Evolutionary conservation across 2,888 invertebrate species (phyloP).

Genomic region (Caenorhabditis imperialis): DNA sequence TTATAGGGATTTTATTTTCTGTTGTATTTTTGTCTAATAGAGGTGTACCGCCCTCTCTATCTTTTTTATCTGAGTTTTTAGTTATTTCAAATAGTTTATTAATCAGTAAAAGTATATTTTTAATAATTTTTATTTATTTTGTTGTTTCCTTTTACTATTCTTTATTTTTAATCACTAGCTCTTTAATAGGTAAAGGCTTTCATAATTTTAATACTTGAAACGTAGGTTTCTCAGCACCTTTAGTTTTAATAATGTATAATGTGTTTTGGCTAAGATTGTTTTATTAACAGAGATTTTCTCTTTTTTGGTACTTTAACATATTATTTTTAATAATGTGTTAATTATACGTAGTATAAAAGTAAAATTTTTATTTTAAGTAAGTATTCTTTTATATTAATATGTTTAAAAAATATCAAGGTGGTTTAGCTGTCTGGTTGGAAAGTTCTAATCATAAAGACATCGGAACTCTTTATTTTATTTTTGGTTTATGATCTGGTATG

Average conservation of each 20-base stretch:
- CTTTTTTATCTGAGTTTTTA: constrained; percentile 76
- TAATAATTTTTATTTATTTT: constrained; percentile 78
- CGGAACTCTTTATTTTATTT: constrained; percentile 84
- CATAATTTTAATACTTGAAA: constrained; percentile 60
- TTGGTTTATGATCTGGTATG: constrained; percentile 83
- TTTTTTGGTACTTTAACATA: constrained; percentile 33
- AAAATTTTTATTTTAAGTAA: constrained; percentile 39
- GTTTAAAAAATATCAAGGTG: constrained; percentile 68
- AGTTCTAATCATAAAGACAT: constrained; percentile 84
- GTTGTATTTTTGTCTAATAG: constrained; percentile 64
- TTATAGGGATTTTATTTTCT: constrained; percentile 63
- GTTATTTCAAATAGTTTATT: constrained; percentile 76
- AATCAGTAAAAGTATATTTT: constrained; percentile 74
- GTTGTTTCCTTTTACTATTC: constrained; percentile 76
- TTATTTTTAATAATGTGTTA: constrained; percentile 36
- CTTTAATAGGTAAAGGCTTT: constrained; percentile 61
- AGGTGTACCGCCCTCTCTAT: constrained; percentile 62
- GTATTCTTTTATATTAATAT: constrained; percentile 55
- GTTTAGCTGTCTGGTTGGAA: constrained; percentile 68
- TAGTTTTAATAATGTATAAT: constrained; percentile 69
- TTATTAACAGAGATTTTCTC: constrained; percentile 46
- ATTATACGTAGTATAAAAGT: constrained; percentile 10
- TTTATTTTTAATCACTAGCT: constrained; percentile 76
- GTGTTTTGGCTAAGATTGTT: constrained; percentile 62
- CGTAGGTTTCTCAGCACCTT: constrained; percentile 54